Base-by-base conservation (phyloP, 2,113 vertebrate genomes). In the Acanthochromis polyacanthus region DNA sequence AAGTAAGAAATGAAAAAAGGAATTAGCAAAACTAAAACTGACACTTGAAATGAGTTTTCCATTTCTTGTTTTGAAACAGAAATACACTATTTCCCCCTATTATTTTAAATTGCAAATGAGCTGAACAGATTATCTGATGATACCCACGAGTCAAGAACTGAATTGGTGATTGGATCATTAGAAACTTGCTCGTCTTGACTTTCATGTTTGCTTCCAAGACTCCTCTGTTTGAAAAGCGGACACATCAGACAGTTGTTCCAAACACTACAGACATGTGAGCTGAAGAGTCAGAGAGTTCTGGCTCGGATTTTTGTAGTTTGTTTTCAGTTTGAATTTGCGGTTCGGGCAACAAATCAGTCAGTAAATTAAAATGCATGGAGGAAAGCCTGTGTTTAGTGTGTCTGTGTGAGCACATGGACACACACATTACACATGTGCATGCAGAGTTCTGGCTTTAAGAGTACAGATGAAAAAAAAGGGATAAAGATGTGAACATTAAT, bases 321-420 rank as follows among this genome's bases (percentile, higher is more conserved):
- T 75, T 70, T 62, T 68, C 59, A 56, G 55, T 78, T 76, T 77
- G 65, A 28, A 75, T 80, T 46, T 82, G 78, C 46, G 58, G 80
- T n/a, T 60, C 68, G 19, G 74, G 51, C 59, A 77, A 5, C 5
- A 58, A 78, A 72, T 15, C 7, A 28, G 17, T 56, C 19, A 46
- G 57, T 63, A 20, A 56, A 53, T 72, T 28, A n/a, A 48, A 75
- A 50, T 11, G 60, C 45, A 60, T 19, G 19, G 14, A 63, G 32
- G 57, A 71, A 38, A 20, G 9, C 55, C 11, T 19, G 19, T 61
- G 48, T 63, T 55, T 53, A 0, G 23, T 60, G 22, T 40, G 30
- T 71, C 51, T 20, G 11, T 36, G n/a, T 74, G 40, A 48, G 36
- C 5, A 22, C 48, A n/a, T 25, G 56, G 5, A 53, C 20, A 25